Base-by-base conservation (phyloP, 2,888 invertebrate species). In the Molanna angustata region DNA sequence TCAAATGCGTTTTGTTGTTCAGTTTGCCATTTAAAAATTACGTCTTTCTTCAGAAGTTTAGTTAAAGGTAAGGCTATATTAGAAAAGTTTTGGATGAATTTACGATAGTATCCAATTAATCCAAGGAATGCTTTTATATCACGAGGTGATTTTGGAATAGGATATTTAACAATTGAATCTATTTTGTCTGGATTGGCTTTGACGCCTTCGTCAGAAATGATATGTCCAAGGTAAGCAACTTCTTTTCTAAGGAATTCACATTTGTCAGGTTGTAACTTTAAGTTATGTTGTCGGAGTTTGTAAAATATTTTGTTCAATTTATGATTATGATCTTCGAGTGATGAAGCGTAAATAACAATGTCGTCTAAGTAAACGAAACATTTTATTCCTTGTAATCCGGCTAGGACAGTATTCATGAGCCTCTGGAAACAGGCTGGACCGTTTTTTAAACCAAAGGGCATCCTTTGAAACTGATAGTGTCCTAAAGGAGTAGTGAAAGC, bases 381-480 rank as follows among this genome's bases (percentile, higher is more conserved):
- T 11, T 41, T 41, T 11, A 41, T 41, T 4, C 41, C 41, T 41
- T 45, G 33, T 18, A 45, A 17, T 33, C 45, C 45, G 6, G 21
- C n/a, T 16, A 45, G 18, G 18, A 45, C 33, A 27, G n/a, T 45
- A 33, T 45, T 13, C 45, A 33, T 33, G 4, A 31, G 18, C 18
- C 45, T 45, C 18, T 45, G 33, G 16, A 45, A 18, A 17, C 16
- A 16, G n/a, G 33, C 33, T 13, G 33, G 33, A 16, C 33, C 31
- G 17, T 45, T 45, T 4, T n/a, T 14, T n/a, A 45, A 45, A 2
- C 45, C 45, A 16, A 32, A 33, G n/a, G 45, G 33, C 32, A 45
- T 18, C 2, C 45, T 2, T 3, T 17, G 4, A 18, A n/a, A 41
- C n/a, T 41, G 4, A 21, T 41, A 41, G n/a, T 41, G 41, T 20